Conservation (phyloP, 2,888 invertebrate genomes). For the Calliscelio sp. region DNA sequence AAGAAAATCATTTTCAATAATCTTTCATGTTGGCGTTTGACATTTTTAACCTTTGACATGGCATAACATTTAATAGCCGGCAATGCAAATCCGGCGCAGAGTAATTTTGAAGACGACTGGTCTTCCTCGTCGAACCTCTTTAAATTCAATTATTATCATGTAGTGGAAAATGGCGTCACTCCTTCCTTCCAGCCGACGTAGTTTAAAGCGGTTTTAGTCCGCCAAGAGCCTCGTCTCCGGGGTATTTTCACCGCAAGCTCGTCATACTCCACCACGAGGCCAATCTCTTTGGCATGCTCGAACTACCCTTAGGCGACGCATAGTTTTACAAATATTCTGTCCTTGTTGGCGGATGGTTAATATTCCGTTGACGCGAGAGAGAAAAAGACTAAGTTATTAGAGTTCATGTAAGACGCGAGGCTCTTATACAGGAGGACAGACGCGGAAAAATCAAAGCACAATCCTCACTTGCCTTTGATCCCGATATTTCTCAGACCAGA, state of each 20-base stretch:
- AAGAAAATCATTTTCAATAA: neutral
- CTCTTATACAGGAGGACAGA: slow-evolving; percentile 48
- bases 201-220: slow-evolving; percentile 72
- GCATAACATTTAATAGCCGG: slow-evolving; percentile 11
- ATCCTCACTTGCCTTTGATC: slow-evolving; percentile 43
- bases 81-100: slow-evolving; percentile 31
- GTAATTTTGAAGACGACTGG: slow-evolving; percentile 33
- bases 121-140: slow-evolving; percentile 57
- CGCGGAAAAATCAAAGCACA: slow-evolving; percentile 67
- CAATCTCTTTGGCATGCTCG: slow-evolving; percentile 78
- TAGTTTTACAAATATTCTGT: slow-evolving; percentile 84
- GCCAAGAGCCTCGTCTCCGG: slow-evolving; percentile 76
- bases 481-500: slow-evolving; percentile 6
- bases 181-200: slow-evolving; percentile 61
- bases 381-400: slow-evolving; percentile 63
- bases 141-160: slow-evolving; percentile 72
- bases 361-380: slow-evolving; percentile 73
- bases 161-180: slow-evolving; percentile 68
- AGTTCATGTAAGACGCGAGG: slow-evolving; percentile 53
- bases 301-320: slow-evolving; percentile 80
- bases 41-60: slow-evolving; percentile 10
- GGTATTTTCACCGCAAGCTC: slow-evolving; percentile 81
- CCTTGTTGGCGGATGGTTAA: slow-evolving; percentile 79
- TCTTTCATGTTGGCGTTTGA: neutral
- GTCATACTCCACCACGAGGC: slow-evolving; percentile 77